Percentiles rank a stretch among this genome's conserved stretches.
phyloP scores from a whole-genome alignment of 2,113 vertebrate species.

The Albula glossodonta region DNA sequence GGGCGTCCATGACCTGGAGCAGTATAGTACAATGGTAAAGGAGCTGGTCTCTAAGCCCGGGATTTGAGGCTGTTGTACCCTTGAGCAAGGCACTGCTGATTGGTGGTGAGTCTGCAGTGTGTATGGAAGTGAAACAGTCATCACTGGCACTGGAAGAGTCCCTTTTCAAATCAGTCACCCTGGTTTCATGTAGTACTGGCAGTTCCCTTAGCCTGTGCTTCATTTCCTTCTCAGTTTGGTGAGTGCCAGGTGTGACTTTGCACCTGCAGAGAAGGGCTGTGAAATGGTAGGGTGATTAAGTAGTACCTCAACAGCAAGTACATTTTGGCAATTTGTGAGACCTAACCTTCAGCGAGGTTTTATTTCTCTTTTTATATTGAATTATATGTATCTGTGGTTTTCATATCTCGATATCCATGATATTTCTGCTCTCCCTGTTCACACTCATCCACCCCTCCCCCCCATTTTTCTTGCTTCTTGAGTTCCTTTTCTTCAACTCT shows the following conservation, averaged over 20 bases:
- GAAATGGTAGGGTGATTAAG: too few species aligned
- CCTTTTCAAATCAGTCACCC: neutral
- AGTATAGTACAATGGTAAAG: too few species aligned
- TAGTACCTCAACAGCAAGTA: neutral
- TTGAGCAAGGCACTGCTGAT: too few species aligned
- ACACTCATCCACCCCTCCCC: neutral
- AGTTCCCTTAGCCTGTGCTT: neutral
- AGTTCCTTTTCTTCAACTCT: neutral
- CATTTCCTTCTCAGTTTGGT: neutral
- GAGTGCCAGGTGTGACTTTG: neutral
- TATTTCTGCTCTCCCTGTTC: neutral
- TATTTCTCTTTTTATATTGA: neutral
- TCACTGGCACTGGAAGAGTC: neutral
- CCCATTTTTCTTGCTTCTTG: neutral
- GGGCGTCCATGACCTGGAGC: too few species aligned
- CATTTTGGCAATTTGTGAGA: neutral
- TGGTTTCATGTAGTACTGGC: neutral
- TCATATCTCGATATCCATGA: neutral
- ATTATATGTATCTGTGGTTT: neutral
- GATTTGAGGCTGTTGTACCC: too few species aligned
- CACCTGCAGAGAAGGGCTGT: too few species aligned
- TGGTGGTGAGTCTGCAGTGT: too few species aligned
- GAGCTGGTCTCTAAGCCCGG: too few species aligned
- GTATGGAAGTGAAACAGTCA: too few species aligned
- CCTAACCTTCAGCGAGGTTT: neutral